These are phyloP conservation scores for Dolichopus griseipennis DNA, from an alignment of 2,888 invertebrate species.

Conservation along the genomic window DNA sequence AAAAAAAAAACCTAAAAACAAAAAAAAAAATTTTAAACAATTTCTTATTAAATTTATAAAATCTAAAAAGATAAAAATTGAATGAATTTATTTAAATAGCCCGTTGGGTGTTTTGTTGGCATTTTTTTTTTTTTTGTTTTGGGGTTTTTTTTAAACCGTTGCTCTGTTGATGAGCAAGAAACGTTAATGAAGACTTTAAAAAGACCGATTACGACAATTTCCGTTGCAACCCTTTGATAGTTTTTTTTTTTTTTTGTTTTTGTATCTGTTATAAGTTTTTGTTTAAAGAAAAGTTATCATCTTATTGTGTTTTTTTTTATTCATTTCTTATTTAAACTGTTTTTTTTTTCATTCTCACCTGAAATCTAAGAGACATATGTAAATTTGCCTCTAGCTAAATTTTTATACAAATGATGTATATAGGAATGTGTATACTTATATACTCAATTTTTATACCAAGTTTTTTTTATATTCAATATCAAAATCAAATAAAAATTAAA, in stretches of 20 bases:
- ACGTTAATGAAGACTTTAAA: conserved; percentile 1
- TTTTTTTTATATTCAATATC: too few species aligned
- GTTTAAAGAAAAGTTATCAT: background rate
- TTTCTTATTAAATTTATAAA: background rate
- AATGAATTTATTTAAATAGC: conserved; percentile 2
- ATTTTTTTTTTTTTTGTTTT: background rate
- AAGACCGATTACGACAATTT: conserved; percentile 4
- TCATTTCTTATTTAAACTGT: too few species aligned
- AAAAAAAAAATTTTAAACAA: too few species aligned
- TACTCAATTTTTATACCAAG: too few species aligned
- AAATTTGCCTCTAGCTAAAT: too few species aligned
- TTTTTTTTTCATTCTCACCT: too few species aligned
- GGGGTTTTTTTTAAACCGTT: background rate
- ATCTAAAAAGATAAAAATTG: background rate
- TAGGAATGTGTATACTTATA: too few species aligned
- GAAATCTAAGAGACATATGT: too few species aligned
- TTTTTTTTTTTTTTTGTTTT: background rate
- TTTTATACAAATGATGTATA: too few species aligned
- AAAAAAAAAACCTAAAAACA: too few species aligned
- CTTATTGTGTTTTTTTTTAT: too few species aligned
- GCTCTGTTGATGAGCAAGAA: background rate
- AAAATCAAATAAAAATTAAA: too few species aligned
- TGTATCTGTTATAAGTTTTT: background rate
- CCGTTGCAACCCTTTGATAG: background rate
- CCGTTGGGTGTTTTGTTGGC: background rate